Evolutionary conservation across 2,888 invertebrate genomes (phyloP), one percentile per base, ranked within the genome.

Genomic region (Leistus spinibarbis): DNA sequence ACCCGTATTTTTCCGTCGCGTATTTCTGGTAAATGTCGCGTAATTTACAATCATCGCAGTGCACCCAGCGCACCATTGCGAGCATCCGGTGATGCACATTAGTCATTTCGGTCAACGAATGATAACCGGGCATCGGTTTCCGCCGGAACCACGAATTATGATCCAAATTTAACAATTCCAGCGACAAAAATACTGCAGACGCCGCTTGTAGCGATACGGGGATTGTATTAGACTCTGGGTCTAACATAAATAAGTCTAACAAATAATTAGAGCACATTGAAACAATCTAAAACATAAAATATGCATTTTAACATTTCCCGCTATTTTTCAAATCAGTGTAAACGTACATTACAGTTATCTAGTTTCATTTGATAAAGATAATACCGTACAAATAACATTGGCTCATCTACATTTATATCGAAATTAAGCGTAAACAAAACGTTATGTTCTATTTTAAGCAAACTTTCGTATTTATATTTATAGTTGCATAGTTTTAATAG

Each of bases 341-440:
- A 57, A 72, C 72, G 65, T 66, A 72, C 72, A 54, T 72, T 72
- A 66, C 72, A 65, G 7, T 72, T 65, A 5, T 56, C 54, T 17
- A 72, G 27, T 66, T 72, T 65, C 19, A 72, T 13, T n/a, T 56
- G 27, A 57, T 72, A 72, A 57, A 72, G 56, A 65, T 27, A 72
- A 72, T 72, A 72, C 54, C 64, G 56, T 22, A 72, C 40, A 57
- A 72, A 72, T 19, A 66, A 17, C 64, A 66, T 56, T 3, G 72
- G 72, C 20, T 72, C 72, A 4, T 65, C 72, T 19, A 72, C 3
- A 57, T 13, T 17, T 20, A 72, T 27, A 27, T 72, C 20, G 57
- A 72, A 72, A 19, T 72, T 23, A 56, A 72, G n/a, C n/a, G 20
- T 13, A 24, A n/a, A 2, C 27, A 65, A 66, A 57, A 72, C 57